Evolutionary conservation across 2,888 invertebrate species (phyloP).

Genomic region (Thera britannica): DNA sequence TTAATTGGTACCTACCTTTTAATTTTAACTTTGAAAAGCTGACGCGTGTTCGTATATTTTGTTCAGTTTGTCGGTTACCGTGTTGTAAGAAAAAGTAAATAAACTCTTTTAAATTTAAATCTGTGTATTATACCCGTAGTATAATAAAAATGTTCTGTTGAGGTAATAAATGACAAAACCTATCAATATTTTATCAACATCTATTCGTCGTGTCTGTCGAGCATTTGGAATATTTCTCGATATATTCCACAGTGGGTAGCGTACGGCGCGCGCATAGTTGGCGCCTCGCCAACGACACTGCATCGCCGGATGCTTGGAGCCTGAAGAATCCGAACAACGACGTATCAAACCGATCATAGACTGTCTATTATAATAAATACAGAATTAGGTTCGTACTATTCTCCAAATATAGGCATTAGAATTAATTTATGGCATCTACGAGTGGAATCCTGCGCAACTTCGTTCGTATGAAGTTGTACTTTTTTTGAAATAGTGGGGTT

Average conservation of each 20-base stretch:
- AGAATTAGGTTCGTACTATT: neutral
- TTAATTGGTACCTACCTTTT: conserved; percentile 9
- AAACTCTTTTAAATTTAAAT: neutral
- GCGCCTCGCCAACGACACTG: conserved; percentile 74
- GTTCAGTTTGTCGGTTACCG: no score
- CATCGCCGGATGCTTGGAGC: conserved; percentile 68
- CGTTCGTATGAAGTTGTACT: no score
- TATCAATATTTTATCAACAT: conserved; percentile 43
- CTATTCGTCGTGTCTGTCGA: conserved; percentile 37
- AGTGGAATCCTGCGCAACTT: no score
- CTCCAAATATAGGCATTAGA: neutral
- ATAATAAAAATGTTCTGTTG: neutral
- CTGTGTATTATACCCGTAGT: neutral
- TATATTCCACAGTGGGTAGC: conserved; percentile 65
- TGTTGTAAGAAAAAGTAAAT: neutral
- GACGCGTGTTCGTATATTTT: neutral
- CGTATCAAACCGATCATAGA: conserved; percentile 31
- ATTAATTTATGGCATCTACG: no score
- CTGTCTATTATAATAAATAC: conserved; percentile 4
- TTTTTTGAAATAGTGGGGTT: no score
- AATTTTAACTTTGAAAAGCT: conserved; percentile 5
- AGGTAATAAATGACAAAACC: neutral
- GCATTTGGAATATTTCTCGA: conserved; percentile 54
- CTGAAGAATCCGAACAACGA: conserved; percentile 50
- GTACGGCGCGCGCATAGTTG: conserved; percentile 65